Base-by-base conservation (phyloP, 2,797 vertebrate genomes). In the Pseudomugil gertrudae region DNA sequence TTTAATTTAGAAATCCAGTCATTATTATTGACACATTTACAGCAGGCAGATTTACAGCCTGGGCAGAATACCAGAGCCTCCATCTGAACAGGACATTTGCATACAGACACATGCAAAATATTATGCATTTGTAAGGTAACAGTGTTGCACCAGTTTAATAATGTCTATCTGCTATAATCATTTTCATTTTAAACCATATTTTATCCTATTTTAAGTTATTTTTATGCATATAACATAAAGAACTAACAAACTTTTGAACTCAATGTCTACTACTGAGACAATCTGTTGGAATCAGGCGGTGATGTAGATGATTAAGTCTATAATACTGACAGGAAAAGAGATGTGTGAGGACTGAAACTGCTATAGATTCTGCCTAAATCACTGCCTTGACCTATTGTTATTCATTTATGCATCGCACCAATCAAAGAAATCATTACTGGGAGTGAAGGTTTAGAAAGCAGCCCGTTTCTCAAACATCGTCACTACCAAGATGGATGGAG, bases 401-500 rank as follows among this genome's bases (percentile, higher is more conserved):
- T 87, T 89, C 84, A 89, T 89, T 80, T 84, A 85, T 88, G 84
- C 85, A 80, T 69, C 67, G 66, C 65, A 24, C 79, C 87, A 91
- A 90, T 91, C 89, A 86, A 85, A 87, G 86, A 72, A 82, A 71
- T 79, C 85, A 86, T 92, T 90, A 87, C 83, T n/a, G 75, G 55
- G 69, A 91, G 76, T 69, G 84, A 78, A 68, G 78, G 66, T 85
- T 84, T 81, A 72, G 76, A 88, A 86, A 86, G 79, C 83, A 63
- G 74, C 67, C 66, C 55, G 63, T 85, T 90, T 82, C 77, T 84
- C 80, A 89, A 84, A 89, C 83, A 84, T 86, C 82, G 84, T 72
- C 66, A 26, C 74, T 55, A 80, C 79, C 80, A 72, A 84, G 84
- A 91, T 76, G 80, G 88, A 90, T 89, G 82, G 84, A 72, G 83